Percentiles rank a stretch among this genome's conserved stretches.
Evolutionary conservation across 23 tunicate species (phyloP).

Genomic region (Phallusia fumigata): DNA sequence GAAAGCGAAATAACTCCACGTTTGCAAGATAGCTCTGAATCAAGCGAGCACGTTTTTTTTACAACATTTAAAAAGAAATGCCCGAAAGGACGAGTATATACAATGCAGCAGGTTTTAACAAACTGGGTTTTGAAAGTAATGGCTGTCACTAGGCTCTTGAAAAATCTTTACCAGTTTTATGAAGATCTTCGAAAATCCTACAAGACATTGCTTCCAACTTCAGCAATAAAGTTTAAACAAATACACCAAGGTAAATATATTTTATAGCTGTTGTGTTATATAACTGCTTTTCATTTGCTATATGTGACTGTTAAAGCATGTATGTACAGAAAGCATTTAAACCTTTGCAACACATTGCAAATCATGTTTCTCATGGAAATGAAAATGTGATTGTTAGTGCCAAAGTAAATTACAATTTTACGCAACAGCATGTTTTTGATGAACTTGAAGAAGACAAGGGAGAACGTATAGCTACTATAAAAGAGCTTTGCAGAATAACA

Average conservation of each 20-base stretch:
- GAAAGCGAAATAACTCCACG: too few relatives aligned
- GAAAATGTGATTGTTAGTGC: not conserved
- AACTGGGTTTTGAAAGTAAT: not conserved
- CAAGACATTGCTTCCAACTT: constrained; percentile 9
- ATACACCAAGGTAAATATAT: not conserved
- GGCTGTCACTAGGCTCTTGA: not conserved
- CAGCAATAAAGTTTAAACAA: not conserved
- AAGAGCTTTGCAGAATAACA: too few relatives aligned
- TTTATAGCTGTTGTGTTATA: not conserved
- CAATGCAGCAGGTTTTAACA: not conserved
- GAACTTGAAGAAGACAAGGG: not conserved
- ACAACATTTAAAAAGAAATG: too few relatives aligned
- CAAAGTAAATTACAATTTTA: too few relatives aligned
- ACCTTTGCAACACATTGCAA: not conserved
- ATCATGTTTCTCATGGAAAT: not conserved
- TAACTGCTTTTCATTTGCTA: not conserved
- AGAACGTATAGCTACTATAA: not conserved
- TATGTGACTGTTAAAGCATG: not conserved
- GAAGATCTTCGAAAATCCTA: not conserved
- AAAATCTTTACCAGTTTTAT: not conserved
- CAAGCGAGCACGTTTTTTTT: too few relatives aligned
- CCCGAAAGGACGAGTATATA: not conserved
- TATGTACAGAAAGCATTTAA: not conserved
- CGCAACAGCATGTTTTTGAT: not conserved
- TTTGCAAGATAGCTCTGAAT: too few relatives aligned